Evolutionary conservation across 2,113 vertebrate genomes (phyloP).

Genomic region (Panthera tigris): DNA sequence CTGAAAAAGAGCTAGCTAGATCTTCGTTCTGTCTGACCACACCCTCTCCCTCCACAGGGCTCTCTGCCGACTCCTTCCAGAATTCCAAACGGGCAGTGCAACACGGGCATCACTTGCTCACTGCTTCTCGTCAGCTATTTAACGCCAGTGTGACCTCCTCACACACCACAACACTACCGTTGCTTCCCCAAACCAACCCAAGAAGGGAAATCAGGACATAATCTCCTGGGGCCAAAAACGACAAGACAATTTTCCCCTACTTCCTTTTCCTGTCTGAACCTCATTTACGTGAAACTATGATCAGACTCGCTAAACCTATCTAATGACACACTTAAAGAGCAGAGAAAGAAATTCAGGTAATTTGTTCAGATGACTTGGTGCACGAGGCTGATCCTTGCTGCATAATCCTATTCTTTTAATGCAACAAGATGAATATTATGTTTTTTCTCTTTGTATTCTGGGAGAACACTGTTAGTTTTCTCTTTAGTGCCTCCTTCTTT

Average conservation of each 20-base stretch:
- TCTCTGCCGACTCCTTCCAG: not conserved
- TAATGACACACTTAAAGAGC: not conserved
- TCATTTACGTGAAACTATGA: not conserved
- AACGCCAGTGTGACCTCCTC: not conserved
- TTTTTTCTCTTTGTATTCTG: not conserved
- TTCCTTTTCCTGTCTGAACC: not conserved
- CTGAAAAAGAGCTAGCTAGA: not conserved
- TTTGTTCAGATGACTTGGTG: not conserved
- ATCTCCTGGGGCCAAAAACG: not conserved
- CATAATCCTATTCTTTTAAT: not conserved
- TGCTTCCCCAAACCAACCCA: not conserved
- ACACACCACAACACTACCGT: too few species aligned
- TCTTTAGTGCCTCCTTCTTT: not conserved
- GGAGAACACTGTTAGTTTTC: not conserved
- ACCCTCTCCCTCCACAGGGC: not conserved
- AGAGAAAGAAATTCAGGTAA: not conserved
- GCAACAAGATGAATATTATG: not conserved
- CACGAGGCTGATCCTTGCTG: not conserved
- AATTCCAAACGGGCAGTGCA: not conserved
- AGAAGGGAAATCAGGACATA: not conserved
- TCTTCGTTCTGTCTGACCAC: not conserved
- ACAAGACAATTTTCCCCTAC: not conserved
- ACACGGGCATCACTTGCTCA: fast-evolving
- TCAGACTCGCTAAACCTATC: not conserved
- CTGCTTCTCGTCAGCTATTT: not conserved